Base-by-base conservation (phyloP, 2,113 vertebrate species). In the Oncorhynchus kisutch region DNA sequence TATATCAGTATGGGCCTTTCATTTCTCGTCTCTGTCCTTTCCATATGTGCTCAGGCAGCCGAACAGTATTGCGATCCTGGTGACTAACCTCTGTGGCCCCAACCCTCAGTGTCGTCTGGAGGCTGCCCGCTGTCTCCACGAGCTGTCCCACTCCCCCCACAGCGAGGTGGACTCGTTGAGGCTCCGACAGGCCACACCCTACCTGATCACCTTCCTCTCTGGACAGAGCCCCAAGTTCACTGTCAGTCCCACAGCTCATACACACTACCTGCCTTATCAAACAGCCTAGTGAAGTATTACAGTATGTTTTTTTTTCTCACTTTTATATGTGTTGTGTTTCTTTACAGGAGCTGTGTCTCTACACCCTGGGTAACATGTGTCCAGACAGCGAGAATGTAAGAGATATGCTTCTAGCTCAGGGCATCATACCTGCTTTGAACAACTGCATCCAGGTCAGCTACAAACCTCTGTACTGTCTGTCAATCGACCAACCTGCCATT, bases 201-300 rank as follows among this genome's bases (percentile, higher is more conserved):
- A 99, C 84, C 95, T 99, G 67, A 94, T 99, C 75, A 99, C 97
- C 0, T 99, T 96, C 86, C 94, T 99, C 78, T 95, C 95, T 0
- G 92, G 97, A 75, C 95, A 95, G 84, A 98, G 96, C 25, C 68
- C 94, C 78, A 95, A 94, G 81, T 94, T 99, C 81, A 96, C 91
- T n/a, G 97, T 99, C 86, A 94, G 95, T 81, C 4, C 24, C 22
- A 1, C 2, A 16, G 3, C 51, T 20, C 39, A 4, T 24, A 39
- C 54, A 57, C 22, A 66, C 12, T 57, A 11, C 75, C 65, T 29
- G 5, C 13, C 13, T 54, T 3, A 24, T 54, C 20, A 69, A 65
- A 39, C 8, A 68, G 18, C 51, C 13, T n/a, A 4, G 49, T 49
- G 1, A 13, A n/a, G 7, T 22, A 2, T 76, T 66, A 45, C 9